Evolutionary conservation across 23 tunicate species (phyloP).

Genomic region (Phallusia fumigata): DNA sequence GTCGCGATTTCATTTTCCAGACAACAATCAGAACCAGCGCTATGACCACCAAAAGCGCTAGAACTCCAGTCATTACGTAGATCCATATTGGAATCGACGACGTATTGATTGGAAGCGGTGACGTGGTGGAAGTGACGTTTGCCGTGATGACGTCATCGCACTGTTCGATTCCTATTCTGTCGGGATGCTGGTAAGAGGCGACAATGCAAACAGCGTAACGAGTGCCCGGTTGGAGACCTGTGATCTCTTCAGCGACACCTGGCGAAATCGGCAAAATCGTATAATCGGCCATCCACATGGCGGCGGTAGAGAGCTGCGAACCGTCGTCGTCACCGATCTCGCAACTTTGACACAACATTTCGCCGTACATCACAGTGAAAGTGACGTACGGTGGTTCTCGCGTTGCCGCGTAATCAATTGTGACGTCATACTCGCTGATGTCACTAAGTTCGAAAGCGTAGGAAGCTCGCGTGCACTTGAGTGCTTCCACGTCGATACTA

Average conservation of each 20-base stretch:
- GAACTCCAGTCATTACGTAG: background rate
- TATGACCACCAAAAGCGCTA: constrained; percentile 14
- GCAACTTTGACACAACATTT: constrained; percentile 58
- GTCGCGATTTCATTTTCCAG: constrained; percentile 5
- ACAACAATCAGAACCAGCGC: constrained; percentile 7
- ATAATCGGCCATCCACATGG: constrained; percentile 60
- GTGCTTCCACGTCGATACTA: constrained; percentile 53
- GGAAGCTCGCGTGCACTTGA: constrained; percentile 29
- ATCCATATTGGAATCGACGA: constrained; percentile 16
- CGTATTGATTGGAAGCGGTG: background rate
- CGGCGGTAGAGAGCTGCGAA: constrained; percentile 24
- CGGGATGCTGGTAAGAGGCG: constrained; percentile 60
- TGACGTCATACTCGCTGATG: constrained; percentile 6
- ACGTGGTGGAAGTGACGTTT: background rate
- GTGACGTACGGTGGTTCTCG: constrained; percentile 58
- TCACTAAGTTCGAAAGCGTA: background rate
- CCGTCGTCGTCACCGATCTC: background rate
- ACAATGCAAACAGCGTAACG: constrained; percentile 43
- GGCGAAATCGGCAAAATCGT: constrained; percentile 29
- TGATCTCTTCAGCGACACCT: constrained; percentile 15
- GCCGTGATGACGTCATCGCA: constrained; percentile 38
- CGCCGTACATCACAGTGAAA: constrained; percentile 59
- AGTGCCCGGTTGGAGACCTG: constrained; percentile 30
- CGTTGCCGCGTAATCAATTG: constrained; percentile 28
- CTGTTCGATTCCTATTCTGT: constrained; percentile 45